Percentiles rank a stretch among this genome's conserved stretches.
phyloP scores from a whole-genome alignment of 2,797 vertebrate genomes.

The Dendrocincla fuliginosa region DNA sequence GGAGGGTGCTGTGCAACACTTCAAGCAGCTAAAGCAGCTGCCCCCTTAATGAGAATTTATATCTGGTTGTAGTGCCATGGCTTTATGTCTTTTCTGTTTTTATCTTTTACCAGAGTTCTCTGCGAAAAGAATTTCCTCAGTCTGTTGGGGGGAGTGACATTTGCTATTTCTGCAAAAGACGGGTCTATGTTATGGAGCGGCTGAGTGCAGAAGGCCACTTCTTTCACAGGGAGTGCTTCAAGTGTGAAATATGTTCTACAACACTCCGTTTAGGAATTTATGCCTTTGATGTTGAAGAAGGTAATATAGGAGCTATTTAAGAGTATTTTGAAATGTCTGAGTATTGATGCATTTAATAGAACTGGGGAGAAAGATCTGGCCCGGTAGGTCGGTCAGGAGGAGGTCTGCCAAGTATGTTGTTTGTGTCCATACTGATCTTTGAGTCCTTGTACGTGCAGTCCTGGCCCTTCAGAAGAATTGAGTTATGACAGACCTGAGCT shows the following conservation, averaged over 20 bases:
- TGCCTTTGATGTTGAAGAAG: slow-evolving; percentile 88
- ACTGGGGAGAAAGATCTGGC: background rate
- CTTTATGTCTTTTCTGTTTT: background rate
- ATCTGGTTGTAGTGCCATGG: background rate
- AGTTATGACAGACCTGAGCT: background rate
- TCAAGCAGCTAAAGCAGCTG: background rate
- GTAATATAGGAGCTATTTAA: slow-evolving; percentile 67
- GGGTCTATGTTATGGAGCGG: slow-evolving; percentile 93
- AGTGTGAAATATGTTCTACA: slow-evolving; percentile 86
- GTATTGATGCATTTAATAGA: background rate
- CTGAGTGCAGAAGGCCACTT: slow-evolving; percentile 91
- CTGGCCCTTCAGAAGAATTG: background rate
- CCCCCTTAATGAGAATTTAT: background rate
- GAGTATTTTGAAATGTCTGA: background rate
- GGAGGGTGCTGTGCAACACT: background rate
- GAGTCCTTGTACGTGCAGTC: background rate
- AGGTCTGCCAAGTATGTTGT: background rate
- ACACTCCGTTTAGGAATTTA: slow-evolving; percentile 88
- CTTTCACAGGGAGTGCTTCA: slow-evolving; percentile 97
- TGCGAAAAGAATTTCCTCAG: slow-evolving; percentile 81
- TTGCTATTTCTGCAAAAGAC: slow-evolving; percentile 89
- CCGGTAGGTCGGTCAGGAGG: background rate
- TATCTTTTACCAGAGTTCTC: slow-evolving; percentile 78
- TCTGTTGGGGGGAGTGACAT: slow-evolving; percentile 88
- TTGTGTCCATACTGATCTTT: background rate